Evolutionary conservation across 2,113 vertebrate species (phyloP).

Genomic region (Melanerpes aurifrons): DNA sequence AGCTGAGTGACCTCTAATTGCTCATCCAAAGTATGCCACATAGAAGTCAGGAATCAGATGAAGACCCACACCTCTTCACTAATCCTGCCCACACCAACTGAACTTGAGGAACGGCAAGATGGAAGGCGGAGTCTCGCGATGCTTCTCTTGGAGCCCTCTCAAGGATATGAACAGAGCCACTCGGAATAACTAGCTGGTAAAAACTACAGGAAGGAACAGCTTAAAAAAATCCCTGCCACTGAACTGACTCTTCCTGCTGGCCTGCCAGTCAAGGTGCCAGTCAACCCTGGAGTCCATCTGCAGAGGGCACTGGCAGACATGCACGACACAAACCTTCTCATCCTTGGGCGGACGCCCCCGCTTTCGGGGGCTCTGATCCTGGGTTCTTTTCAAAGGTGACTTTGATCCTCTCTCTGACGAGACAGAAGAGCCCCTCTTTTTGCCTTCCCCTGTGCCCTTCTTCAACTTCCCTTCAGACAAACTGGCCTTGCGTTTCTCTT

Average conservation of each 20-base stretch:
- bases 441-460: conserved; percentile 80
- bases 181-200: background rate
- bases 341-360: conserved; percentile 89
- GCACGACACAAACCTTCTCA: conserved; percentile 90
- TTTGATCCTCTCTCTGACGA: conserved; percentile 81
- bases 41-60: background rate
- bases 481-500: conserved; percentile 85
- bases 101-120: background rate
- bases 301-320: conserved; percentile 47
- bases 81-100: background rate
- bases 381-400: conserved; percentile 81
- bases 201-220: conserved; percentile 7
- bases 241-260: conserved; percentile 9
- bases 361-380: conserved; percentile 92
- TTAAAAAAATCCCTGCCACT: background rate
- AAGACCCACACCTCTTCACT: background rate
- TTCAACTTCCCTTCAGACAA: conserved; percentile 80
- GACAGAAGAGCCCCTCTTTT: conserved; percentile 79
- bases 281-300: conserved; percentile 39
- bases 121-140: background rate
- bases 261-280: conserved; percentile 14
- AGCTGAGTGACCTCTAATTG: background rate
- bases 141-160: conserved; percentile 5
- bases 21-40: background rate
- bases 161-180: background rate